Conservation (phyloP, 2,797 vertebrate genomes). For the Alauda arvensis region DNA sequence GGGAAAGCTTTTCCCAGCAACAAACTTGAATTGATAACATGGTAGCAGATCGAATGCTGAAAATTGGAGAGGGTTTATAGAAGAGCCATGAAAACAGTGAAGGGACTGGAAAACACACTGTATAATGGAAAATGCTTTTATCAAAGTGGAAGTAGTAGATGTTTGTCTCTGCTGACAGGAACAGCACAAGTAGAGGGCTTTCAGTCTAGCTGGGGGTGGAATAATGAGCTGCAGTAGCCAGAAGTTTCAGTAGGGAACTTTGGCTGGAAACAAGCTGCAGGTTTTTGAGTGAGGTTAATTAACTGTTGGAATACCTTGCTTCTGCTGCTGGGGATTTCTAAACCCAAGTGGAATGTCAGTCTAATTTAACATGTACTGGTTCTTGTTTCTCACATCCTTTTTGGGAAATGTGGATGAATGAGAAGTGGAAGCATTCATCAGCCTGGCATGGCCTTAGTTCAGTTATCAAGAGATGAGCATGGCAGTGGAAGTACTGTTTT, state of each 20-base stretch:
- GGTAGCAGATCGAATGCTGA: not conserved
- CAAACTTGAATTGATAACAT: constrained; percentile 13
- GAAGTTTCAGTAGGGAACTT: constrained; percentile 21
- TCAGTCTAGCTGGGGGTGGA: not conserved
- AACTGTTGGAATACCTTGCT: constrained; percentile 39
- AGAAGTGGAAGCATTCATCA: not conserved
- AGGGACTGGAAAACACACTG: constrained; percentile 27
- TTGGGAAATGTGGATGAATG: not conserved
- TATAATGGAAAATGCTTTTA: constrained; percentile 17
- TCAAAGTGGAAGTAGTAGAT: constrained; percentile 41
- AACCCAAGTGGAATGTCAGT: not conserved
- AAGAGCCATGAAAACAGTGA: constrained; percentile 22
- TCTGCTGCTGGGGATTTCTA: constrained; percentile 1
- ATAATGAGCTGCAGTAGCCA: constrained; percentile 46
- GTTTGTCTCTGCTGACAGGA: constrained; percentile 51
- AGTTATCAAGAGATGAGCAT: not conserved
- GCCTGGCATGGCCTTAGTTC: not conserved
- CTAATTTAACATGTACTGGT: not conserved
- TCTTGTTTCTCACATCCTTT: constrained; percentile 5
- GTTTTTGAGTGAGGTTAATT: constrained; percentile 38
- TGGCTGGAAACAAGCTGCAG: constrained; percentile 26
- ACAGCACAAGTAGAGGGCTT: constrained; percentile 29
- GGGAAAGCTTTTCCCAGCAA: constrained; percentile 41
- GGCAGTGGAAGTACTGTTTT: not conserved
- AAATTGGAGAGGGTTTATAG: constrained; percentile 36